Evolutionary conservation across 2,113 vertebrate genomes (phyloP).

Genomic region (Cathartes aura): DNA sequence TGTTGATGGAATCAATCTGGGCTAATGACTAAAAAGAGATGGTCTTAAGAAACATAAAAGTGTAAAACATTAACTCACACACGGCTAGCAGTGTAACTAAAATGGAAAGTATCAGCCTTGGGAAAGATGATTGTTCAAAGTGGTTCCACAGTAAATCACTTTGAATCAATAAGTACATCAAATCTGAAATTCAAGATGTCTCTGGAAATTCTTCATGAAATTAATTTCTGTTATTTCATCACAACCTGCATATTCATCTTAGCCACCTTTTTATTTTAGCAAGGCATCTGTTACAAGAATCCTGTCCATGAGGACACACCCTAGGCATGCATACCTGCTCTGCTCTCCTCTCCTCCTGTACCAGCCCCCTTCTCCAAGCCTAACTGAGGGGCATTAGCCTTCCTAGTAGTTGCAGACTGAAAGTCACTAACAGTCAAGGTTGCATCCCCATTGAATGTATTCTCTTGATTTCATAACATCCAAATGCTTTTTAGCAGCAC

Average conservation of each 20-base stretch:
- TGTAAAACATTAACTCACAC: not conserved
- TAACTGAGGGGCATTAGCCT: not conserved
- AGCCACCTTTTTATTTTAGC: not conserved
- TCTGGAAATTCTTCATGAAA: not conserved
- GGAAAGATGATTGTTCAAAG: not conserved
- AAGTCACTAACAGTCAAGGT: not conserved
- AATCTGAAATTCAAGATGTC: not conserved
- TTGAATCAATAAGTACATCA: not conserved
- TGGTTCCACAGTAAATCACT: not conserved
- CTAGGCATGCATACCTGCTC: not conserved
- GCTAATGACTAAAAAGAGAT: not conserved
- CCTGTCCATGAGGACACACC: not conserved
- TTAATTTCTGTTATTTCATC: not conserved
- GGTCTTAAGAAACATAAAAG: not conserved
- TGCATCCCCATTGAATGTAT: not conserved
- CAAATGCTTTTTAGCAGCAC: not conserved
- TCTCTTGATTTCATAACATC: not conserved
- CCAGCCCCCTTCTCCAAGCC: not conserved
- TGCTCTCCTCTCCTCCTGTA: not conserved
- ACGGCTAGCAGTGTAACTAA: not conserved
- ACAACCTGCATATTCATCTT: not conserved
- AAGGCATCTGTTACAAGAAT: not conserved
- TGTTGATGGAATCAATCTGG: not conserved
- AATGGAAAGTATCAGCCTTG: not conserved
- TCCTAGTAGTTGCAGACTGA: not conserved